Conservation (phyloP, 2,113 vertebrate genomes). For the Oncorhynchus nerka region DNA sequence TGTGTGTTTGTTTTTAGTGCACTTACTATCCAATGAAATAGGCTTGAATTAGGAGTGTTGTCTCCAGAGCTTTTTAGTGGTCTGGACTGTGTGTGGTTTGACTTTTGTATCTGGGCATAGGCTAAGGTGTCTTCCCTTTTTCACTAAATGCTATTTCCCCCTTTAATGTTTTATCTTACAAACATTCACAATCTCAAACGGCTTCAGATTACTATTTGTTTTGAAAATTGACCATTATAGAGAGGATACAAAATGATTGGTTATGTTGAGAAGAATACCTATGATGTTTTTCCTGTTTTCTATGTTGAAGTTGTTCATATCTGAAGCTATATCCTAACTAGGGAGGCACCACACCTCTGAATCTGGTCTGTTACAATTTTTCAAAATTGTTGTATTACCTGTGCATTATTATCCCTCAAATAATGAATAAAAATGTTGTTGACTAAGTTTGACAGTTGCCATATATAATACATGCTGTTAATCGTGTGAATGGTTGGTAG, state of each 20-base stretch:
- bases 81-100: conserved; percentile 76
- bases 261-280: background rate
- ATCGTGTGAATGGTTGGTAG: background rate
- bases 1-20: conserved; percentile 76
- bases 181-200: conserved; percentile 16
- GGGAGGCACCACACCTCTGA: conserved; percentile 53
- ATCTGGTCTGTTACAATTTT: conserved; percentile 70
- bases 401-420: conserved; percentile 77
- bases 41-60: conserved; percentile 79
- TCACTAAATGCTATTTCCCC: conserved; percentile 58
- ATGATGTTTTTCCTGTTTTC: conserved; percentile 17
- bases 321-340: conserved; percentile 67
- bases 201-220: conserved; percentile 51
- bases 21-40: conserved; percentile 79
- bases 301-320: conserved; percentile 61
- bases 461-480: background rate
- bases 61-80: conserved; percentile 75
- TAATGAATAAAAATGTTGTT: conserved; percentile 80
- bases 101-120: conserved; percentile 73
- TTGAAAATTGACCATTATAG: conserved; percentile 19
- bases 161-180: conserved; percentile 28
- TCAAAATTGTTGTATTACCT: conserved; percentile 77
- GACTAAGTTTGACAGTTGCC: conserved; percentile 53
- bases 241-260: background rate
- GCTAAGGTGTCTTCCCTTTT: conserved; percentile 69